A percentile compares a stretch with the other conserved stretches of the same genome.
Evolutionary conservation across 2,888 invertebrate species (phyloP).

Genomic region (Microplitis deprimator): DNA sequence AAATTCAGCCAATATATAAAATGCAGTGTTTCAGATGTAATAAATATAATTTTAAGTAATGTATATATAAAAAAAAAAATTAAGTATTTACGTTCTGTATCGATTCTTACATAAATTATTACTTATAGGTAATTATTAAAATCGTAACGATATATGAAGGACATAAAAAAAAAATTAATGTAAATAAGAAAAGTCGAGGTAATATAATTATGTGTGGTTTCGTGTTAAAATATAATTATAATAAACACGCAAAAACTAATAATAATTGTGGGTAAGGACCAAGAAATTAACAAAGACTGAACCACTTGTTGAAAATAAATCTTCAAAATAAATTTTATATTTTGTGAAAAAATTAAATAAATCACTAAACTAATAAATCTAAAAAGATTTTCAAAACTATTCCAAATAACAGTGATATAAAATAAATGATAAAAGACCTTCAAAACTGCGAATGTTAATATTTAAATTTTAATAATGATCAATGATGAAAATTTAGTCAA

Average conservation of each 20-base stretch:
- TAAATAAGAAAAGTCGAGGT: not conserved
- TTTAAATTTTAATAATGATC: slow-evolving; percentile 27
- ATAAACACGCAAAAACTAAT: slow-evolving; percentile 1
- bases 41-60: no score
- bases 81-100: not conserved
- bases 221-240: slow-evolving; percentile 4
- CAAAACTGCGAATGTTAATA: slow-evolving; percentile 20
- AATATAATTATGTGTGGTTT: not conserved
- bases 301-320: not conserved
- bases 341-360: not conserved
- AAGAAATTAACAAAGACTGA: not conserved
- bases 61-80: no score
- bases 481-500: slow-evolving; percentile 37
- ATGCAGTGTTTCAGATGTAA: no score
- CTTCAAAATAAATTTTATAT: not conserved
- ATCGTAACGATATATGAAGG: not conserved
- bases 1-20: no score
- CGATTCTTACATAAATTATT: not conserved
- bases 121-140: slow-evolving; percentile 4
- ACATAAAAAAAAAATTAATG: not conserved
- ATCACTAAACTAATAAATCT: not conserved
- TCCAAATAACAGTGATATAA: not conserved
- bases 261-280: not conserved
- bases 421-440: slow-evolving; percentile 10
- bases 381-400: not conserved